Evolutionary conservation across 2,113 vertebrate genomes (phyloP), one percentile per base, ranked within the genome.

Genomic region (Parus major): DNA sequence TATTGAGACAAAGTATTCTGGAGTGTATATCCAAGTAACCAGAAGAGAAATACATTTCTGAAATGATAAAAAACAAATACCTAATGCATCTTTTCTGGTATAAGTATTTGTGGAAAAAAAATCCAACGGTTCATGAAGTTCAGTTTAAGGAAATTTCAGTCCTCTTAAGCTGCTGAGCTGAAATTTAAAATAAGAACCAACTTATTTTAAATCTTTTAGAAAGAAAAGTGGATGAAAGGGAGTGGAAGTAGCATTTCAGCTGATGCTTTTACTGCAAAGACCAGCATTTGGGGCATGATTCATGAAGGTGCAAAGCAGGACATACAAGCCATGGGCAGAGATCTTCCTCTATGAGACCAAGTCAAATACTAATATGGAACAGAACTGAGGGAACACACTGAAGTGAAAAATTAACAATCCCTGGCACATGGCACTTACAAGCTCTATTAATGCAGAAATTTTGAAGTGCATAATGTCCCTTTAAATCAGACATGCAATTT

Each of bases 401-500:
- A 76, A 76, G 28, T 12, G 44, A 73, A 81, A 75, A 82, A 79
- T 47, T 11, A 73, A 53, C 23, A 35, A 35, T 24, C 20, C 19
- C 41, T 56, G n/a, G 29, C 35, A 81, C 42, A 10, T 8, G 1
- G 35, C 17, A 68, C 20, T 53, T 57, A 63, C 22, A 60, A 55
- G 11, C 8, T 71, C 46, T 61, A 52, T 69, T 70, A 80, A 61
- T 44, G 53, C 11, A 77, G 50, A 70, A 87, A 63, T 64, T 84
- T 92, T 53, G 18, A 70, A 86, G 16, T n/a, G 27, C 15, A 66
- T 52, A 81, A 79, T 47, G 56, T 44, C 47, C 35, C 90, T 94
- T 96, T 92, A 96, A 95, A 93, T 92, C 15, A 5, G 35, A 78
- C 35, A 35, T 85, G 15, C 59, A 64, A 68, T 90, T 88, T 92